Percentiles rank a stretch among this genome's conserved stretches.
Conservation (phyloP, 2,888 invertebrate species). For the Caenorhabditis afra region DNA sequence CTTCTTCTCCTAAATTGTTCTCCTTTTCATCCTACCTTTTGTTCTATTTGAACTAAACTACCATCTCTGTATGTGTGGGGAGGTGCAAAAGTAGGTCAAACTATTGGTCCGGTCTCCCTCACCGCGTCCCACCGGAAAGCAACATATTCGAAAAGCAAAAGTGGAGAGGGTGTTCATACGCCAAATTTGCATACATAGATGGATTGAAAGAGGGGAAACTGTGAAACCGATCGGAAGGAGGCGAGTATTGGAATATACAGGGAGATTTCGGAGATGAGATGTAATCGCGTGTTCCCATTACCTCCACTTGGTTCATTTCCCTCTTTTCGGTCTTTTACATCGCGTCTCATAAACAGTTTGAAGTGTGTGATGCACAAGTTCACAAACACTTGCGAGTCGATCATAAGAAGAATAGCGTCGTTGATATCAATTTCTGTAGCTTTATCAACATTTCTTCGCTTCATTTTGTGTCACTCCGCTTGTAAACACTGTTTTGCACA, state of each 20-base stretch:
- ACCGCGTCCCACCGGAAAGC: not conserved
- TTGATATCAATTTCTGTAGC: not conserved
- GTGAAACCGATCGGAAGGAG: slow-evolving; percentile 25
- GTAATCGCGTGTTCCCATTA: slow-evolving; percentile 43
- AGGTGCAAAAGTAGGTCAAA: slow-evolving; percentile 49
- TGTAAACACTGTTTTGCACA: not conserved
- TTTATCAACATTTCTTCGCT: not conserved
- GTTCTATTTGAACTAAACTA: slow-evolving; percentile 48
- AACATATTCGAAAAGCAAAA: slow-evolving; percentile 27
- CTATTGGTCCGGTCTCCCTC: slow-evolving; percentile 2
- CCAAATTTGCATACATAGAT: slow-evolving; percentile 46
- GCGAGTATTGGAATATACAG: not conserved
- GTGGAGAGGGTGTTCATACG: slow-evolving; percentile 33
- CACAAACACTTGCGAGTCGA: not conserved
- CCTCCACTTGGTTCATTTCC: slow-evolving; percentile 20
- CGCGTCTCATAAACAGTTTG: not conserved
- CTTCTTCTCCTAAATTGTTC: not conserved
- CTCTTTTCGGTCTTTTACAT: not conserved
- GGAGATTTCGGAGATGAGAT: slow-evolving; percentile 42
- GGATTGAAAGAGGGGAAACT: slow-evolving; percentile 27
- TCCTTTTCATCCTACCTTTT: not conserved
- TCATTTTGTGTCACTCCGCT: not conserved
- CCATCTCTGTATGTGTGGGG: not conserved
- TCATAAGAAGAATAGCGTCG: not conserved
- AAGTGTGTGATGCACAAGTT: not conserved